Percentiles rank a stretch among this genome's conserved stretches.
Conservation (phyloP, 2,888 invertebrate species). For the Dexiosoma caninum region DNA sequence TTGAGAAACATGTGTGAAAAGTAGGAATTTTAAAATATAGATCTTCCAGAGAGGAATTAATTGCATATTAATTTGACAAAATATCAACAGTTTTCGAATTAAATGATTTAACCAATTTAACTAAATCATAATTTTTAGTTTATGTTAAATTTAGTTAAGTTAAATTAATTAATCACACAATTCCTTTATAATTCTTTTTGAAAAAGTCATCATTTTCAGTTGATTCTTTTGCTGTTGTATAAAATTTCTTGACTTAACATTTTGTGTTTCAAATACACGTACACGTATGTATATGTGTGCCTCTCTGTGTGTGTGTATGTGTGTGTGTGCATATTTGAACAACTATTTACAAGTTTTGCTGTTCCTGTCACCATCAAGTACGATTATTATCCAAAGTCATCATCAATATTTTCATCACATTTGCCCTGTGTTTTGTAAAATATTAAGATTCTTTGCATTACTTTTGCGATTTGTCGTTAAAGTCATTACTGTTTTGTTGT, state of each 20-base stretch:
- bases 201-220: not conserved
- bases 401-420: slow-evolving; percentile 49
- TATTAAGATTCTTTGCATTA: not conserved
- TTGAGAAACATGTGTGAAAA: too few species aligned
- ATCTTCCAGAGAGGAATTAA: too few species aligned
- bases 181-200: not conserved
- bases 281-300: too few species aligned
- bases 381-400: slow-evolving; percentile 37
- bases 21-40: too few species aligned
- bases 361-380: slow-evolving; percentile 23
- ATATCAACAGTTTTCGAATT: too few species aligned
- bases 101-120: too few species aligned
- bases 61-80: too few species aligned
- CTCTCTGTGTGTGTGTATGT: not conserved
- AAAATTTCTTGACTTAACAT: not conserved
- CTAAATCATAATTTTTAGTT: too few species aligned
- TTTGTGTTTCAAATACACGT: not conserved
- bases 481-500: not conserved
- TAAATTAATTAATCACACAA: too few species aligned
- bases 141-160: too few species aligned
- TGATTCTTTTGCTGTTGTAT: not conserved
- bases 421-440: slow-evolving; percentile 8
- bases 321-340: not conserved
- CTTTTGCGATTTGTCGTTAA: not conserved
- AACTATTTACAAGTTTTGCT: not conserved